These are phyloP conservation scores for Xenentodon cancila DNA, from an alignment of 2,797 vertebrate species.

Conservation along the genomic window DNA sequence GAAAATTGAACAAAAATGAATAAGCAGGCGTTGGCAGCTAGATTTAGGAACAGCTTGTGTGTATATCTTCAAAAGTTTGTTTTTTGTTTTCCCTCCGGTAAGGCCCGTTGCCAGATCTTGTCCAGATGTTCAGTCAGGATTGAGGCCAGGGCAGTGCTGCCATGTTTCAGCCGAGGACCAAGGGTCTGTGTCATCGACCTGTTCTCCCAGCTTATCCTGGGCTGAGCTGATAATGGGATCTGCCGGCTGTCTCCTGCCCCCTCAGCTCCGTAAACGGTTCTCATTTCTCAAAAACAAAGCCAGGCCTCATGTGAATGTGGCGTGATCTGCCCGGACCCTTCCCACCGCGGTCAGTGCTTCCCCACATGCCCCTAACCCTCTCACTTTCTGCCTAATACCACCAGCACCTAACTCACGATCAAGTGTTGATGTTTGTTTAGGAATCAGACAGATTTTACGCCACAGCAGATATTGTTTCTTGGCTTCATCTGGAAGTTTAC, in stretches of 20 bases:
- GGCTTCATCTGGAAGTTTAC: not conserved
- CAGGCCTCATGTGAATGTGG: not conserved
- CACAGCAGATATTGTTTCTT: too few relatives aligned
- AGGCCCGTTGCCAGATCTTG: not conserved
- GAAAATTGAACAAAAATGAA: not conserved
- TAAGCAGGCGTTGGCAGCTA: not conserved
- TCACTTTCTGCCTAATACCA: too few relatives aligned
- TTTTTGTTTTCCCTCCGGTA: not conserved
- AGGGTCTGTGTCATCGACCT: conserved; percentile 57
- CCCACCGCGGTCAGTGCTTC: not conserved
- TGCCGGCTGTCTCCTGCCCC: conserved; percentile 43
- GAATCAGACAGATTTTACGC: too few relatives aligned
- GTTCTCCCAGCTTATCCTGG: conserved; percentile 63
- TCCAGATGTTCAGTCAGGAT: conserved; percentile 61
- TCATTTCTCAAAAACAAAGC: conserved; percentile 17
- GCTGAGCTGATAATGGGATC: conserved; percentile 78
- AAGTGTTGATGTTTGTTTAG: too few relatives aligned
- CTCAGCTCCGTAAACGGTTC: conserved; percentile 35
- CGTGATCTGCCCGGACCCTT: not conserved
- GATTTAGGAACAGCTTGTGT: not conserved
- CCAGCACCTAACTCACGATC: too few relatives aligned
- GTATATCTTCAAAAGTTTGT: not conserved
- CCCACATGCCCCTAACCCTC: too few relatives aligned
- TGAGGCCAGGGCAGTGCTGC: conserved; percentile 40
- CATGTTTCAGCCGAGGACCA: conserved; percentile 31